Evolutionary conservation across 2,888 invertebrate genomes (phyloP).

Genomic region (Saturnia japonica): DNA sequence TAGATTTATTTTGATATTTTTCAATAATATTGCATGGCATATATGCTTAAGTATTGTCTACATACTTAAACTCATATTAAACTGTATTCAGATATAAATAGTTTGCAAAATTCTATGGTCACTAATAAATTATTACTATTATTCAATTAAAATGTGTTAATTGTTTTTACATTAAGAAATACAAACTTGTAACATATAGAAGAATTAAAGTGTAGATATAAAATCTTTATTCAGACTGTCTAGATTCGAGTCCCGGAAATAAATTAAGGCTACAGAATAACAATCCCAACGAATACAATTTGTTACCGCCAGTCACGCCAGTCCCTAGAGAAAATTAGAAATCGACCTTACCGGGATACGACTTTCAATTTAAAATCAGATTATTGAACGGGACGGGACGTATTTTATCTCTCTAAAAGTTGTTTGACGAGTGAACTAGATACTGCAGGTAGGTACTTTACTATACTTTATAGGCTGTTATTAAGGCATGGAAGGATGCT

Average conservation of each 20-base stretch:
- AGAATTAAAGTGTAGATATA: not conserved
- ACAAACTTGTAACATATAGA: not conserved
- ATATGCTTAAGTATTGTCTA: too few species aligned
- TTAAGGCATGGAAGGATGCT: slow-evolving; percentile 70
- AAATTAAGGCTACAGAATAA: slow-evolving; percentile 44
- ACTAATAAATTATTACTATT: not conserved
- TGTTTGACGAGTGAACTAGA: slow-evolving; percentile 54
- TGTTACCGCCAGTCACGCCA: slow-evolving; percentile 19
- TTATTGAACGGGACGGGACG: slow-evolving; percentile 64
- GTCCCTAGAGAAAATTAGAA: slow-evolving; percentile 55
- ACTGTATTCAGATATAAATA: too few species aligned
- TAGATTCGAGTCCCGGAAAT: slow-evolving; percentile 20
- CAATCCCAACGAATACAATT: slow-evolving; percentile 35
- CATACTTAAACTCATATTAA: too few species aligned
- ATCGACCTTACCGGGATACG: slow-evolving; percentile 53
- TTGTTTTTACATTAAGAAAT: not conserved
- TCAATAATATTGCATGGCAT: too few species aligned
- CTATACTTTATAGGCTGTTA: slow-evolving; percentile 44
- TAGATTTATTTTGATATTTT: too few species aligned
- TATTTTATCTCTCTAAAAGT: slow-evolving; percentile 64
- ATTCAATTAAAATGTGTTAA: not conserved
- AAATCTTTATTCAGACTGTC: not conserved
- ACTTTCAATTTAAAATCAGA: slow-evolving; percentile 62
- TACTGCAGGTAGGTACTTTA: slow-evolving; percentile 33
- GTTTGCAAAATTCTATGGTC: too few species aligned